Base-by-base conservation (phyloP, 37 sponge, comb jelly and placozoan species). In the Cladorhizidae sp. region DNA sequence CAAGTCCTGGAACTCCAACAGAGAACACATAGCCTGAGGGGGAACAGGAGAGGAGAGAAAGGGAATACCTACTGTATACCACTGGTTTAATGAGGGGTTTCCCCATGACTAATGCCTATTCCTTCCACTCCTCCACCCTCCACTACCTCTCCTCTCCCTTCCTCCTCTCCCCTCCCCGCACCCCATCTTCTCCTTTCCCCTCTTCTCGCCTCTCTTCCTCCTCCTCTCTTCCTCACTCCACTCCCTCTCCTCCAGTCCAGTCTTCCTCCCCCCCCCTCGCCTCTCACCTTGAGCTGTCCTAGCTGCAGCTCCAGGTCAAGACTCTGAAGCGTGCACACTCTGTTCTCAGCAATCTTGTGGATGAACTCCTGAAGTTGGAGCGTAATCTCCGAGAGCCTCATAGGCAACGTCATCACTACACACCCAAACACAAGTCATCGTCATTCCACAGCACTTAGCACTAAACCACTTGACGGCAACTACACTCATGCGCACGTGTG, bases 251-350 rank as follows among this genome's bases (percentile, higher is more conserved):
- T 12, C 3, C 28, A 59, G 5, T 7, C n/a, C 61, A 3, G 12
- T 5, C 7, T 12, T 17, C 61, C 5, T 9, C 49, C 49, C 5
- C 49, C 5, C 49, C 5, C 49, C 5, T 9, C 49, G 8, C 5
- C 49, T 12, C 49, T 51, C 36, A 88, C 78, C 76, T 78, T 86
- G 23, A 86, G 40, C 40, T 85, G 72, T 41, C 78, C 72, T 36
- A 76, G 33, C 38, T 76, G 70, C 38, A 77, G 73, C 78, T 85
- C 78, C 29, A 85, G 67, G 14, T 36, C 70, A 49, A 71, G 50
- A 40, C 78, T 77, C 38, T 77, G 71, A 1, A 85, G 71, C 3
- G 32, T 25, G 32, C 85, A 77, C 11, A 40, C 9, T 21, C 55
- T 37, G 14, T 35, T 41, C 77, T 71, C 77, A 29, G 77, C 78